phyloP scores from a whole-genome alignment of 2,888 invertebrate genomes.

The Tuberolachnus salignus region DNA sequence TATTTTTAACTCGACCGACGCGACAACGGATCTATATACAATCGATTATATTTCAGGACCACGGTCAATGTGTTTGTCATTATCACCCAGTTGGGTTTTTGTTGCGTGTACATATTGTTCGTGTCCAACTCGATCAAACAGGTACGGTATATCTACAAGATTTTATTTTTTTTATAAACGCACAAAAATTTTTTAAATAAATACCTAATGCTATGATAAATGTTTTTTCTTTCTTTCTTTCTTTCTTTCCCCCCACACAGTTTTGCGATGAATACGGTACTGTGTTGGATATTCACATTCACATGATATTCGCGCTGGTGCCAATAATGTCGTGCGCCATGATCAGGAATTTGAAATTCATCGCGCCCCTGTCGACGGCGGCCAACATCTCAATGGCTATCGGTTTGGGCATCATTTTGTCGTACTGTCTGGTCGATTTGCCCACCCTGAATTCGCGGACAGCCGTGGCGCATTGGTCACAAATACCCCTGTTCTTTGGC shows the following conservation, averaged over 20 bases:
- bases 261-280: constrained; percentile 70
- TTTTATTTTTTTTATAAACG: neutral
- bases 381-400: constrained; percentile 79
- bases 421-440: constrained; percentile 75
- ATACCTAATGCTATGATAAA: neutral
- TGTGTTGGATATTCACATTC: constrained; percentile 68
- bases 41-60: constrained; percentile 66
- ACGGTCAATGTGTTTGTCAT: constrained; percentile 84
- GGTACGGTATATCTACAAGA: constrained; percentile 67
- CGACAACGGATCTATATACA: neutral
- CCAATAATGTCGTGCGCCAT: constrained; percentile 77
- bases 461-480: constrained; percentile 66
- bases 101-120: constrained; percentile 96
- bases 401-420: constrained; percentile 78
- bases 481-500: constrained; percentile 89
- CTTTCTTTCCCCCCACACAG: constrained; percentile 63
- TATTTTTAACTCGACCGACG: too few species aligned
- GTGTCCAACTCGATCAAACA: constrained; percentile 84
- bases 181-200: too few species aligned
- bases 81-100: constrained; percentile 96
- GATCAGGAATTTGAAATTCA: constrained; percentile 76
- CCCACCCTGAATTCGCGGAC: constrained; percentile 69
- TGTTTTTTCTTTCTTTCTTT: neutral
- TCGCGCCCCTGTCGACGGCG: constrained; percentile 78
- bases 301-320: constrained; percentile 75